A percentile compares a stretch with the other conserved stretches of the same genome.
phyloP scores from a whole-genome alignment of 2,888 invertebrate genomes.

The Eueremaeus valkanovi region DNA sequence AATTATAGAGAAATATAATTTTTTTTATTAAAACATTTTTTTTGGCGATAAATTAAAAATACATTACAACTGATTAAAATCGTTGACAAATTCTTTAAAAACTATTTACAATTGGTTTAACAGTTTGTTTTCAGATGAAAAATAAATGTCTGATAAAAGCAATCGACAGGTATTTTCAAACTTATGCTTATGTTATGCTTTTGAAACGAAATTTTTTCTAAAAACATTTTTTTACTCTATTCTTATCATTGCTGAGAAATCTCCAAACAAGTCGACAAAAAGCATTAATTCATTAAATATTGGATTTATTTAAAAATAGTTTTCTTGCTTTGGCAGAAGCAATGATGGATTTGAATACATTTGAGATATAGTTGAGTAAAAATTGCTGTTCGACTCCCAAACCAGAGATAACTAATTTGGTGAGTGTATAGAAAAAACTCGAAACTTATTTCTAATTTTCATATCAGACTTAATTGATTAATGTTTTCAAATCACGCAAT shows the following conservation, averaged over 20 bases:
- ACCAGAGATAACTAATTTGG: background rate
- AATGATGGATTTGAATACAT: conserved; percentile 13
- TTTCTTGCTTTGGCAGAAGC: background rate
- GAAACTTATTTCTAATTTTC: conserved; percentile 3
- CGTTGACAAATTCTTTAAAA: background rate
- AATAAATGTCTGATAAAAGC: background rate
- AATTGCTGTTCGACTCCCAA: conserved; percentile 4
- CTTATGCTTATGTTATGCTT: background rate
- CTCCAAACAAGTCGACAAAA: conserved; percentile 14
- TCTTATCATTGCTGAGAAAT: background rate
- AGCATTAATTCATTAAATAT: conserved; percentile 15
- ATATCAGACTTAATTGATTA: conserved; percentile 27
- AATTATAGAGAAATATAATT: too few species aligned
- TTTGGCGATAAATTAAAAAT: background rate
- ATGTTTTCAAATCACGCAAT: conserved; percentile 17
- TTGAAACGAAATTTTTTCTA: background rate
- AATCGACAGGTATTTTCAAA: conserved; percentile 11
- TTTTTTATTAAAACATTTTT: background rate
- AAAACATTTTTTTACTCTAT: background rate
- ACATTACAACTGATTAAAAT: background rate
- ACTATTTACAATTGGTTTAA: background rate
- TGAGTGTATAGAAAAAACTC: background rate
- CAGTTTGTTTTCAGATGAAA: background rate
- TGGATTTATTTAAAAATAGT: conserved; percentile 10
- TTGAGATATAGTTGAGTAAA: conserved; percentile 18